These are phyloP conservation scores for Himantopus leucocephalus DNA, from an alignment of 2,113 vertebrate genomes.

Conservation along the genomic window DNA sequence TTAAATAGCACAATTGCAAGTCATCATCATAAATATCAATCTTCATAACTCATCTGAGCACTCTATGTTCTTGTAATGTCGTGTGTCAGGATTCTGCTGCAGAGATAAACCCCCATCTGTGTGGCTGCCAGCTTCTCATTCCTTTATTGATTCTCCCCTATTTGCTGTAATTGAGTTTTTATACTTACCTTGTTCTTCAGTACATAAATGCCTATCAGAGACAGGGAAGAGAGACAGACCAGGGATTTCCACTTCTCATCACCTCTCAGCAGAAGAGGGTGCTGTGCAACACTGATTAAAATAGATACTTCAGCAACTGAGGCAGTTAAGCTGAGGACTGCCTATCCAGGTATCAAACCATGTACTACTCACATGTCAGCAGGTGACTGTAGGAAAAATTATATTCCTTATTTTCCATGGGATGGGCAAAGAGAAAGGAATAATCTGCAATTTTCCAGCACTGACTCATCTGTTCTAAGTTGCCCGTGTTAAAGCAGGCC, in stretches of 20 bases:
- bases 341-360: not conserved
- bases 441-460: not conserved
- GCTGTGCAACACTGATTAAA: slow-evolving; percentile 29
- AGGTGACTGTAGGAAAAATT: not conserved
- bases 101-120: not conserved
- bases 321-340: not conserved
- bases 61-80: slow-evolving; percentile 14
- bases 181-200: slow-evolving; percentile 25
- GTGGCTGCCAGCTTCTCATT: slow-evolving; percentile 20
- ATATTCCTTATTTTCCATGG: not conserved
- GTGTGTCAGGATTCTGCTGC: slow-evolving; percentile 2
- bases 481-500: not conserved
- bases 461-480: not conserved
- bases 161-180: slow-evolving; percentile 58
- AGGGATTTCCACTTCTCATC: not conserved
- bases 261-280: slow-evolving; percentile 49
- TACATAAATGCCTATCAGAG: slow-evolving; percentile 36
- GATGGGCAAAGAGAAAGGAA: not conserved
- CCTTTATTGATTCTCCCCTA: slow-evolving; percentile 36
- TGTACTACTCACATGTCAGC: not conserved
- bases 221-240: not conserved
- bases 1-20: slow-evolving; percentile 49
- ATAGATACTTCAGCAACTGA: not conserved
- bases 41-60: slow-evolving; percentile 45
- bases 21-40: slow-evolving; percentile 58